Percentiles rank a stretch among this genome's conserved stretches.
Evolutionary conservation across 2,797 vertebrate species (phyloP).

Genomic region (Falco naumanni): DNA sequence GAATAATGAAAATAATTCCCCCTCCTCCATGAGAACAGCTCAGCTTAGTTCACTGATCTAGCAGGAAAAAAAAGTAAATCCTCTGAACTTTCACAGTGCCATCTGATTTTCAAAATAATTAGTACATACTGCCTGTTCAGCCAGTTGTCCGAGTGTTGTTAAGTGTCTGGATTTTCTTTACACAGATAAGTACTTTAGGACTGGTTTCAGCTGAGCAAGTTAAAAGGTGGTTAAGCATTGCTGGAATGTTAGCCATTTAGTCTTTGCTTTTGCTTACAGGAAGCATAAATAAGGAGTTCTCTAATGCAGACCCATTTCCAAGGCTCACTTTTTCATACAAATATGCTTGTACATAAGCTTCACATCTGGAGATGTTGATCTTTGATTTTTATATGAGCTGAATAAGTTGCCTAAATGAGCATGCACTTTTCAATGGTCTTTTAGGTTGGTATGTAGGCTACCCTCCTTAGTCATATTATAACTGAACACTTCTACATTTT

Average conservation of each 20-base stretch:
- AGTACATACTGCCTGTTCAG: not conserved
- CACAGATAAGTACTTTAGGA: not conserved
- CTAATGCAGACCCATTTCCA: not conserved
- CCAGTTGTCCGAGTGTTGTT: not conserved
- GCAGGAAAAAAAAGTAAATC: not conserved
- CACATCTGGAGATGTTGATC: not conserved
- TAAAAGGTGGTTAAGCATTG: not conserved
- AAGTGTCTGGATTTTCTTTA: not conserved
- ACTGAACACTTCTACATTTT: not conserved
- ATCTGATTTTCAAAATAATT: not conserved
- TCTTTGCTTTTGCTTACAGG: not conserved
- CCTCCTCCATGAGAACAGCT: not conserved
- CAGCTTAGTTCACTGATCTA: not conserved
- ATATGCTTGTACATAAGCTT: not conserved
- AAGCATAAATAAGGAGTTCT: not conserved
- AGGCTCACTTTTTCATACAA: not conserved
- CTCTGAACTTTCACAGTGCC: not conserved
- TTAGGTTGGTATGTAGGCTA: not conserved
- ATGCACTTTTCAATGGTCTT: not conserved
- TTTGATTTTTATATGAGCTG: not conserved
- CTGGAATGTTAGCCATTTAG: not conserved
- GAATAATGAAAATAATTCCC: not conserved
- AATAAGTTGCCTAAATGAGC: not conserved
- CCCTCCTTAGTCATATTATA: not conserved
- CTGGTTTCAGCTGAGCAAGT: not conserved